Evolutionary conservation across 2,888 invertebrate species (phyloP).

Genomic region (Gymnocheta viridis): DNA sequence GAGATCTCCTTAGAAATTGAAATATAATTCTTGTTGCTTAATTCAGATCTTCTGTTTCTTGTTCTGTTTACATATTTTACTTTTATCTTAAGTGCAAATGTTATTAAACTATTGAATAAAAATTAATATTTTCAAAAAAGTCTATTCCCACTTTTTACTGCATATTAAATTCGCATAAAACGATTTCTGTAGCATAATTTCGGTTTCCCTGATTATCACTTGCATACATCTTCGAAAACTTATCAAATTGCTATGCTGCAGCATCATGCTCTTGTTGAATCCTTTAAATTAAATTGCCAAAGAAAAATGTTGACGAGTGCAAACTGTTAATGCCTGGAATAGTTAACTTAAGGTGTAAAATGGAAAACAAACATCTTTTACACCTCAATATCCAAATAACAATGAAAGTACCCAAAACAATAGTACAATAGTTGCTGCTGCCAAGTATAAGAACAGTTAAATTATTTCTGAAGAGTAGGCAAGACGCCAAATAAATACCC

Average conservation of each 20-base stretch:
- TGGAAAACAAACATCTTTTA: slow-evolving; percentile 58
- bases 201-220: too few relatives aligned
- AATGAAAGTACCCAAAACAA: slow-evolving; percentile 21
- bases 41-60: too few relatives aligned
- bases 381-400: slow-evolving; percentile 53
- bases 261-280: neutral
- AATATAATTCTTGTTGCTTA: too few relatives aligned
- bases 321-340: slow-evolving; percentile 20
- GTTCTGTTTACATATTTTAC: too few relatives aligned
- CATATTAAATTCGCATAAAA: too few relatives aligned
- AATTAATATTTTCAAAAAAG: too few relatives aligned
- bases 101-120: too few relatives aligned
- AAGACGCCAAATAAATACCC: neutral
- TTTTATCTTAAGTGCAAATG: too few relatives aligned
- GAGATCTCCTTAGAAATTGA: too few relatives aligned
- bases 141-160: too few relatives aligned
- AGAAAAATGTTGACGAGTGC: slow-evolving; percentile 3
- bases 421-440: neutral
- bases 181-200: too few relatives aligned
- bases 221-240: neutral
- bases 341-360: slow-evolving; percentile 46
- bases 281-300: slow-evolving; percentile 8
- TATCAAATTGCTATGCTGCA: neutral
- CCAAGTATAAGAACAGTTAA: neutral
- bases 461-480: neutral